Evolutionary conservation across 2,113 vertebrate genomes (phyloP).

Genomic region (Propithecus coquereli): DNA sequence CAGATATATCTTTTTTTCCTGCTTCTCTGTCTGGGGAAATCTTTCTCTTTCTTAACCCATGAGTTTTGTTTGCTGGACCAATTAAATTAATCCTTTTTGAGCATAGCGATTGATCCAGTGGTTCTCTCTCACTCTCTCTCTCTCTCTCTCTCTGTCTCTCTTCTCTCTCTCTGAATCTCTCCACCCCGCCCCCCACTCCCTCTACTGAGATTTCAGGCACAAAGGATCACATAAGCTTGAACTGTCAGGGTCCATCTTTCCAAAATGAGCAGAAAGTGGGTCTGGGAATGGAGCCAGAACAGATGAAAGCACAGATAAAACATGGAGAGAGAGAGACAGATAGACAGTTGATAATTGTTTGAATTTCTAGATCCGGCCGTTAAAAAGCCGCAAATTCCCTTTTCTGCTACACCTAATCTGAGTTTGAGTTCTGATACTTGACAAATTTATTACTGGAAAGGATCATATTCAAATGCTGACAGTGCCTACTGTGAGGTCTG

Average conservation of each 20-base stretch:
- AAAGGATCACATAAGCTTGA: background rate
- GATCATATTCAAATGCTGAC: background rate
- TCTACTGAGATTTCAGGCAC: background rate
- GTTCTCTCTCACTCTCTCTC: background rate
- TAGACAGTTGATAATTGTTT: background rate
- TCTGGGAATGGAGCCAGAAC: background rate
- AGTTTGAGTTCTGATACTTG: background rate
- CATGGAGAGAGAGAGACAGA: background rate
- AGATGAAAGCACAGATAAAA: background rate
- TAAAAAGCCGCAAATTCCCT: background rate
- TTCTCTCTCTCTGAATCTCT: background rate
- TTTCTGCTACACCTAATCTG: background rate
- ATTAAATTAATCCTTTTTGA: background rate
- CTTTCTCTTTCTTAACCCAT: background rate
- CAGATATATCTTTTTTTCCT: background rate
- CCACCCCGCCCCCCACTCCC: fast-evolving
- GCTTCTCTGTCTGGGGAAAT: background rate
- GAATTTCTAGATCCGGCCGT: background rate
- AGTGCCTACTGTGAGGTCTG: background rate
- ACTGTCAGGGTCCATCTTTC: background rate
- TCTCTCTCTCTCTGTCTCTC: background rate
- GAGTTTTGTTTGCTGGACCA: background rate
- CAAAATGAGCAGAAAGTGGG: background rate
- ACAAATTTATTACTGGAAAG: conserved; percentile 30
- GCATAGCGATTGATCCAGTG: background rate